Evolutionary conservation across 1,140 invertebrate species (phyloP).

Genomic region (Platorchestia sp.): DNA sequence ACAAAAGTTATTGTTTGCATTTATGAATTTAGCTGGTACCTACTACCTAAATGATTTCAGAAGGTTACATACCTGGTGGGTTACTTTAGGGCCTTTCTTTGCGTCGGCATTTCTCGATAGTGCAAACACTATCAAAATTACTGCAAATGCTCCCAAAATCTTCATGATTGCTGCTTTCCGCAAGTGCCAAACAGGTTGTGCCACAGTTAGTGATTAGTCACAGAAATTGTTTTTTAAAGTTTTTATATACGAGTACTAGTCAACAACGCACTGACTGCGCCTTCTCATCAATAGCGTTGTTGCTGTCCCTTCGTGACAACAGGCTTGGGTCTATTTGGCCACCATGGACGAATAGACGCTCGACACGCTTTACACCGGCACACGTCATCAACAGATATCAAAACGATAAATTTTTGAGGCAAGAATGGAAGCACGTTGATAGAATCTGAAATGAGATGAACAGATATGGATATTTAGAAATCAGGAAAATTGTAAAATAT

Average conservation of each 20-base stretch:
- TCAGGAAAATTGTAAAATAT: not conserved
- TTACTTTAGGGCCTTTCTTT: constrained; percentile 65
- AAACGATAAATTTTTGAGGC: not conserved
- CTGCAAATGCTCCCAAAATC: not conserved
- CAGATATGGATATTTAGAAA: too few species aligned
- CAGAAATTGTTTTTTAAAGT: too few species aligned
- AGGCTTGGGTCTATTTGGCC: not conserved
- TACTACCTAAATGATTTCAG: not conserved
- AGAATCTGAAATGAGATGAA: too few species aligned
- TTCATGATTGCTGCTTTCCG: constrained; percentile 20
- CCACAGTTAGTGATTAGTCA: not conserved
- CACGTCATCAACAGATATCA: not conserved
- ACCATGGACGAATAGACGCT: not conserved
- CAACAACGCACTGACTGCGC: not conserved
- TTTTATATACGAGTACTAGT: too few species aligned
- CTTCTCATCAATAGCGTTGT: not conserved
- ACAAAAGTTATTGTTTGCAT: too few species aligned
- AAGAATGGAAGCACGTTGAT: not conserved
- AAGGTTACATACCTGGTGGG: constrained; percentile 81
- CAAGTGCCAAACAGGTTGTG: not conserved
- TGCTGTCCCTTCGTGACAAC: not conserved
- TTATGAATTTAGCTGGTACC: too few species aligned
- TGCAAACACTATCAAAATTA: not conserved
- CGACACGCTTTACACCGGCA: not conserved
- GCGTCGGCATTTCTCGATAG: constrained; percentile 28